Evolutionary conservation across 2,888 invertebrate species (phyloP).

Genomic region (Drosophila flavopinicola): DNA sequence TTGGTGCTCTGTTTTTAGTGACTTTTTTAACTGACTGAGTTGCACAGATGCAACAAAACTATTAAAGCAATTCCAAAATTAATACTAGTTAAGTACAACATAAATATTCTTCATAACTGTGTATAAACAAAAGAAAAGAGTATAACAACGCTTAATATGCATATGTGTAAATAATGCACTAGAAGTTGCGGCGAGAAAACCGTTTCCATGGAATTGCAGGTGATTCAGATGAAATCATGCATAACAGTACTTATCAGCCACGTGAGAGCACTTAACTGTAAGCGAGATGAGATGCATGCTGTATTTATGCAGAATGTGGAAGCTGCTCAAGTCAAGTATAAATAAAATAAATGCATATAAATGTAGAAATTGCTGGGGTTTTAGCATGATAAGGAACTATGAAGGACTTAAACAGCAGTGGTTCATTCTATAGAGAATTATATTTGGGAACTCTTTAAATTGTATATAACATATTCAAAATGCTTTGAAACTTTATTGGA

Average conservation of each 20-base stretch:
- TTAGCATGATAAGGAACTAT: background rate
- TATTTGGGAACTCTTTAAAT: no score
- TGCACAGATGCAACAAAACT: conserved; percentile 32
- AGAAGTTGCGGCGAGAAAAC: background rate
- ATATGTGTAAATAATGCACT: background rate
- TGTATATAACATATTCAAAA: no score
- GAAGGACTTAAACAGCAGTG: background rate
- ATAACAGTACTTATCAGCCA: background rate
- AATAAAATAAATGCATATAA: background rate
- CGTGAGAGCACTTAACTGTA: background rate
- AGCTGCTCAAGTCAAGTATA: background rate
- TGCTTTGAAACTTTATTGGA: no score
- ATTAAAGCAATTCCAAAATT: background rate
- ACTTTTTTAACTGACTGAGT: conserved; percentile 22
- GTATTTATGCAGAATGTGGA: background rate
- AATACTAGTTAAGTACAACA: no score
- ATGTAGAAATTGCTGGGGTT: background rate
- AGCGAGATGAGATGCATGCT: background rate
- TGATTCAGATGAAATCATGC: conserved; percentile 2
- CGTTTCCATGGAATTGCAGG: background rate
- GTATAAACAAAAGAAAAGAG: no score
- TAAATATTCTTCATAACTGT: no score
- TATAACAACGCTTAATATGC: no score
- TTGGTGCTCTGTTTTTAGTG: conserved; percentile 4
- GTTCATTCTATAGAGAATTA: no score